These are phyloP conservation scores for Volucella bombylans DNA, from an alignment of 2,888 invertebrate genomes.

Conservation along the genomic window DNA sequence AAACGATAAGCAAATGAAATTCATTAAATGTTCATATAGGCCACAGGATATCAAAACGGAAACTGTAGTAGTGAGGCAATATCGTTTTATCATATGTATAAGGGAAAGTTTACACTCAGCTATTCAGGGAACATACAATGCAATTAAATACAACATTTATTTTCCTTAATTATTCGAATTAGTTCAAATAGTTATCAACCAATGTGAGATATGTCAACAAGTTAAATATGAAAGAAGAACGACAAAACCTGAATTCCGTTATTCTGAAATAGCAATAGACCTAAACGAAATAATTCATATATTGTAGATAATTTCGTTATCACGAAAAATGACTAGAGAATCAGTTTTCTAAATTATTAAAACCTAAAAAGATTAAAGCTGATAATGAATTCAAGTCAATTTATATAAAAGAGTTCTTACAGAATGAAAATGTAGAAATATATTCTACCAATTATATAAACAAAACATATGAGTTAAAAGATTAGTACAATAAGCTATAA, in stretches of 20 bases:
- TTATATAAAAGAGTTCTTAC: not conserved
- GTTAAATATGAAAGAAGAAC: not conserved
- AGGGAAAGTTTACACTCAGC: not conserved
- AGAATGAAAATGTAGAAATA: not conserved
- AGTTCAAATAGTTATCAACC: not conserved
- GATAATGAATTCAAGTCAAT: not conserved
- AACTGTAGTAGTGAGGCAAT: constrained; percentile 60
- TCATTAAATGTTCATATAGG: constrained; percentile 67
- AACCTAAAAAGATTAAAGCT: too few relatives aligned
- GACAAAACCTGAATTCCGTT: too few relatives aligned
- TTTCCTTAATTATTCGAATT: constrained; percentile 1
- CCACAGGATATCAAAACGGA: constrained; percentile 69
- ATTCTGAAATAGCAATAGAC: too few relatives aligned
- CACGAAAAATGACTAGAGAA: not conserved
- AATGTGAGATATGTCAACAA: not conserved
- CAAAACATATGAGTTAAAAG: not conserved
- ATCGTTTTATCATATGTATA: not conserved
- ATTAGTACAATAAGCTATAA: not conserved
- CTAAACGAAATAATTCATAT: too few relatives aligned
- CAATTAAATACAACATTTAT: constrained; percentile 1
- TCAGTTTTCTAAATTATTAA: too few relatives aligned
- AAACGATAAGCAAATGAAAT: constrained; percentile 61
- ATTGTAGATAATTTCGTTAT: too few relatives aligned
- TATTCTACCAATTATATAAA: not conserved
- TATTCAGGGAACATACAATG: not conserved